Conservation (phyloP, 1,140 invertebrate species). For the Heterodera carotae region DNA sequence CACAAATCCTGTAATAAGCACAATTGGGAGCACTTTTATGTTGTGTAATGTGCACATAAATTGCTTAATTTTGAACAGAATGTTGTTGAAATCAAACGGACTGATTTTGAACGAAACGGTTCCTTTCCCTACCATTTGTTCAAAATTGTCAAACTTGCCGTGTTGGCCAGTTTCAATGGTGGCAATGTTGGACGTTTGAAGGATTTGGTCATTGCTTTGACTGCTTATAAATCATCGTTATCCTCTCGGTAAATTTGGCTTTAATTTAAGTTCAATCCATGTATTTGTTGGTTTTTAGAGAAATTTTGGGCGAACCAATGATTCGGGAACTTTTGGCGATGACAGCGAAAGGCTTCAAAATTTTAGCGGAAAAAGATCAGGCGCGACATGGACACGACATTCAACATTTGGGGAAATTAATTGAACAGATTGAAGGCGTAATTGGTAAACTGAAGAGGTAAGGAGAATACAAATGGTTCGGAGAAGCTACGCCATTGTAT, state of each 20-base stretch:
- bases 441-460: not conserved
- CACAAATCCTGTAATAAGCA: too few species aligned
- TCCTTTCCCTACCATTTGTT: conserved; percentile 30
- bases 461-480: too few species aligned
- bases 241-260: not conserved
- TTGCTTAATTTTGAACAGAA: too few species aligned
- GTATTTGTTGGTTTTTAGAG: too few species aligned
- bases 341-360: not conserved
- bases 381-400: not conserved
- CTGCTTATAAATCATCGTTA: not conserved
- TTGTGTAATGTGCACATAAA: too few species aligned
- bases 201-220: conserved; percentile 11
- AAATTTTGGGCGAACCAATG: not conserved
- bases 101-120: conserved; percentile 36
- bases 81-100: conserved; percentile 30
- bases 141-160: conserved; percentile 37
- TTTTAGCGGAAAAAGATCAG: not conserved
- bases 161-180: conserved; percentile 19
- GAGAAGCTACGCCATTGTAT: too few species aligned
- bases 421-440: not conserved
- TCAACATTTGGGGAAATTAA: conserved; percentile 2
- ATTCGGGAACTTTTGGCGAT: not conserved
- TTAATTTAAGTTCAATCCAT: too few species aligned
- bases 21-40: too few species aligned
- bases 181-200: conserved; percentile 18